Evolutionary conservation across 2,888 invertebrate genomes (phyloP), one percentile per base, ranked within the genome.

Genomic region (Leptopilina myrica): DNA sequence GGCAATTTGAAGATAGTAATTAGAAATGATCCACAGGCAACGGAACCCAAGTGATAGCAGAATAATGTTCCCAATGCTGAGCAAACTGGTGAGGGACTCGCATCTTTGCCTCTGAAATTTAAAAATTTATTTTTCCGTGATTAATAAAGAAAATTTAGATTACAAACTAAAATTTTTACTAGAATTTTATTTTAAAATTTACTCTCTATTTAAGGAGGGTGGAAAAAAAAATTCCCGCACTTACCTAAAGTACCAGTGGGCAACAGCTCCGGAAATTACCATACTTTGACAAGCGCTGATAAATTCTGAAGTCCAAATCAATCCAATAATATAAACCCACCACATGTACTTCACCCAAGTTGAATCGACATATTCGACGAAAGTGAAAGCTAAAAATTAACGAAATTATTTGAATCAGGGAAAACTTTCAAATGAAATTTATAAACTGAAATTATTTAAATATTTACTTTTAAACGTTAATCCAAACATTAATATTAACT

Each of bases 271-370:
- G 20, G 98, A 97, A 82, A 98, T 95, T 2, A 98, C 96, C 95
- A 98, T 97, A 91, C 97, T 97, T 91, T 98, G 98, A 89, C 98
- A 98, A 14, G 97, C 98, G 86, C 98, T 95, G 85, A 98, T 97
- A 90, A 98, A 98, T 93, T 99, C 98, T 43, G 97, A 95, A 12
- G 96, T 95, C 98, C 98, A 99, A 83, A 99, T 94, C 33, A 98
- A 93, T 64, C 97, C 98, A 64, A 89, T 88, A 11, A 91, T 86
- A 89, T 98, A 97, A 86, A 98, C 95, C 97, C 98, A 98, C 96
- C 98, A 97, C 96, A 98, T 96, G 87, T 97, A 97, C 88, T 96
- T 96, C 56, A 97, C 95, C 95, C 96, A 96, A 85, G 95, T 93
- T 0, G 95, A 95, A 89, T 96, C 96, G 12, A 94, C 92, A 89